Conservation (phyloP, 2,888 invertebrate genomes). For the Fragum sueziense region DNA sequence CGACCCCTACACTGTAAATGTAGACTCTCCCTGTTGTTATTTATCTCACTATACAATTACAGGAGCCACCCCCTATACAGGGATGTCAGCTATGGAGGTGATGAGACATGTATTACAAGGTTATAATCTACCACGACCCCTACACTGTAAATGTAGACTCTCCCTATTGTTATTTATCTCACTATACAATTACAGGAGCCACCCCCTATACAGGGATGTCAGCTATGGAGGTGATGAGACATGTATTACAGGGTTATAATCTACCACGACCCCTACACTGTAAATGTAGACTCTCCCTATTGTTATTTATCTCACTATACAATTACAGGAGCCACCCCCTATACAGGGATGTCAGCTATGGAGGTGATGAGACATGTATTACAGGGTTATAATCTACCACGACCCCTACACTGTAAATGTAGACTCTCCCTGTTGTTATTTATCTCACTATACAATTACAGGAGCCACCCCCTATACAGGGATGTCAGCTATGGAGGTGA, state of each 20-base stretch:
- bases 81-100: slow-evolving; percentile 95
- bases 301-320: no score
- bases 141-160: slow-evolving; percentile 95
- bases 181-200: slow-evolving; percentile 88
- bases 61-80: slow-evolving; percentile 98
- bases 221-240: slow-evolving; percentile 93
- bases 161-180: no score
- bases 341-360: slow-evolving; percentile 95
- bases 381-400: slow-evolving; percentile 93
- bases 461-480: slow-evolving; percentile 98
- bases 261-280: slow-evolving; percentile 97
- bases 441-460: slow-evolving; percentile 82
- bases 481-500: slow-evolving; percentile 94
- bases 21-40: no score
- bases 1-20: slow-evolving; percentile 96
- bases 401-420: slow-evolving; percentile 96
- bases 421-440: no score
- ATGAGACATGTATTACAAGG: slow-evolving; percentile 91
- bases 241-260: slow-evolving; percentile 91
- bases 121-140: slow-evolving; percentile 94
- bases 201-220: slow-evolving; percentile 97
- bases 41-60: no score
- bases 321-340: slow-evolving; percentile 93
- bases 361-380: slow-evolving; percentile 91
- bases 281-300: no score